Conservation (phyloP, 2,888 invertebrate species). For the Gryllus longicercus region DNA sequence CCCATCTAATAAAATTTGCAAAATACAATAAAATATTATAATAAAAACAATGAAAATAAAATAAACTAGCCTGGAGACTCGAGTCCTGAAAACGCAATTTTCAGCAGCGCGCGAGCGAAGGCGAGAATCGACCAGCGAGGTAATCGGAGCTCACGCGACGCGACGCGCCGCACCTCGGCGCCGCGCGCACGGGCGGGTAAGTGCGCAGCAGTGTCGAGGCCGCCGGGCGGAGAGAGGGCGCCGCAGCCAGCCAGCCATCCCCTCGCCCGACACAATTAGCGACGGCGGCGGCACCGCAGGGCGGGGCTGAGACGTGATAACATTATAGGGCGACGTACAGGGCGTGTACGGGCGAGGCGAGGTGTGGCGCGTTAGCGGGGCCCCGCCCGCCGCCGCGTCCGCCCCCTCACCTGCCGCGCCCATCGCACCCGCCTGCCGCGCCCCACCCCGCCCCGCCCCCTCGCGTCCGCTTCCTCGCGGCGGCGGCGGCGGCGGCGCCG, state of each 20-base stretch:
- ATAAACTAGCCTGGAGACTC: too few species aligned
- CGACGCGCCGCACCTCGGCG: too few species aligned
- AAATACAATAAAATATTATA: too few species aligned
- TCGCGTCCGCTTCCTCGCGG: not conserved
- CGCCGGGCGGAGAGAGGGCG: not conserved
- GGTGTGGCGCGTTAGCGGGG: not conserved
- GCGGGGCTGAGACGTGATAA: conserved; percentile 6
- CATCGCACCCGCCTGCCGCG: conserved; percentile 18
- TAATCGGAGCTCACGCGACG: too few species aligned
- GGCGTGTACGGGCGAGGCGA: conserved; percentile 18
- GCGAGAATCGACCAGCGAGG: too few species aligned
- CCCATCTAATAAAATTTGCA: too few species aligned
- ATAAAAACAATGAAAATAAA: too few species aligned
- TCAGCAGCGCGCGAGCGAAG: too few species aligned
- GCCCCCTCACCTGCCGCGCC: not conserved
- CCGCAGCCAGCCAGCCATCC: not conserved
- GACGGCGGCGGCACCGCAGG: not conserved
- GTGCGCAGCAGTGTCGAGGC: not conserved
- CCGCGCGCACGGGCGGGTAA: too few species aligned
- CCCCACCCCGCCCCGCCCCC: not conserved
- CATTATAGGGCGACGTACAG: conserved; percentile 2
- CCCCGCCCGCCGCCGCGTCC: not conserved
- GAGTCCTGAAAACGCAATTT: too few species aligned
- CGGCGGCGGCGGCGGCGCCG: not conserved
- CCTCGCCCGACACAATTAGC: not conserved